Base-by-base conservation (phyloP, 2,797 vertebrate species). In the Momotus momota region DNA sequence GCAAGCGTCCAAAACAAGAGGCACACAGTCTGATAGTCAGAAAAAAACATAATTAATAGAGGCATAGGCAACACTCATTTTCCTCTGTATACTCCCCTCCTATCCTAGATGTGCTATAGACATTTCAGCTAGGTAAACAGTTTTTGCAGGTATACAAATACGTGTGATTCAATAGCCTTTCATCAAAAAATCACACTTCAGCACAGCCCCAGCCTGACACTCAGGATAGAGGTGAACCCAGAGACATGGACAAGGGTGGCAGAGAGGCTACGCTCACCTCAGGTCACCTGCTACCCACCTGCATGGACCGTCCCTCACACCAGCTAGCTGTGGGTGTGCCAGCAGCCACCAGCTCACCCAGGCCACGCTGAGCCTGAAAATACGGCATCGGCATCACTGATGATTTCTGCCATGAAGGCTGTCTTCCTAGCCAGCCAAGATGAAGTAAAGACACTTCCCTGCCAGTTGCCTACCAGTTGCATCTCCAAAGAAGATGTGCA, bases 231-330 rank as follows among this genome's bases (percentile, higher is more conserved):
- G 21, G 27, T 1, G 2, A 70, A 17, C 29, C 9, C 2, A 2
- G 26, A 72, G 64, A 6, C 2, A 0, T 1, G 1, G 26, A 8
- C 19, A 6, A 2, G n/a, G 20, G 17, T 4, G 2, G 38, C 22
- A 54, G 41, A 71, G 10, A 11, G 40, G 22, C 17, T 0, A 0
- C 3, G 2, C 6, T 54, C 1, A 5, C 26, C 62, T 29, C 11
- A 2, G 35, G 35, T 35, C 35, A 35, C 35, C 20, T 57, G 17
- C 46, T 45, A 38, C 27, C 54, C 8, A 4, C 26, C 41, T 29
- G 55, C 35, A 46, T 8, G 23, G 81, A 67, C 16, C 6, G 1
- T 29, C 72, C 61, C 94, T 75, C 88, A 38, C 90, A 57, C 70
- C 81, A 43, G 48, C 80, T 23, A 31, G 95, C 72, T 65, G 29